Evolutionary conservation across 2,888 invertebrate genomes (phyloP).

Genomic region (Coleophora deauratella): DNA sequence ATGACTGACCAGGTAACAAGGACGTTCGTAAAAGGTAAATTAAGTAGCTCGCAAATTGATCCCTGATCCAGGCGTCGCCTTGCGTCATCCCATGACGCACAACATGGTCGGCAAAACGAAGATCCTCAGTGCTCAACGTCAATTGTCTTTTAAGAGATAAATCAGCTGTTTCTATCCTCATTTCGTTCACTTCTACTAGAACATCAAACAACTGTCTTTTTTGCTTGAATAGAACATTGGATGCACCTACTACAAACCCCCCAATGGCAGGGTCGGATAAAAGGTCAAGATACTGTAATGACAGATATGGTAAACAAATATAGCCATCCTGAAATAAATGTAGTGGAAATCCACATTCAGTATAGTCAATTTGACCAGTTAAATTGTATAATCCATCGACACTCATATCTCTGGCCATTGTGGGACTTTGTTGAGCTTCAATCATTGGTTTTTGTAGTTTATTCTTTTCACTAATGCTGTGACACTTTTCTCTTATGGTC

Average conservation of each 20-base stretch:
- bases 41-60: constrained; percentile 92
- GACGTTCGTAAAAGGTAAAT: constrained; percentile 88
- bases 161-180: constrained; percentile 88
- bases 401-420: constrained; percentile 82
- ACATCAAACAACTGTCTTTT: constrained; percentile 95
- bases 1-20: constrained; percentile 75
- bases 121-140: constrained; percentile 94
- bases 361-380: constrained; percentile 78
- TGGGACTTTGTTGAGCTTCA: constrained; percentile 65
- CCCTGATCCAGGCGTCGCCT: constrained; percentile 96
- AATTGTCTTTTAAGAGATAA: constrained; percentile 86
- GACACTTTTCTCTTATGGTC: constrained; percentile 58
- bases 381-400: constrained; percentile 76
- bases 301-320: constrained; percentile 95
- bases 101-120: constrained; percentile 95
- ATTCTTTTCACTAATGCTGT: constrained; percentile 67
- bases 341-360: constrained; percentile 91
- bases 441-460: constrained; percentile 47
- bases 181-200: constrained; percentile 90
- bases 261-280: constrained; percentile 89
- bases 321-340: constrained; percentile 92
- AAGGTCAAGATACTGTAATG: constrained; percentile 94
- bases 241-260: constrained; percentile 95
- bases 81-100: constrained; percentile 83
- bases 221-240: constrained; percentile 98